A percentile compares a stretch with the other conserved stretches of the same genome.
Conservation (phyloP, 2,113 vertebrate species). For the human (Homo sapiens) region GRCh38 chr18:57472501-57473000, state of each 20-base stretch:
- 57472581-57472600: neutral
- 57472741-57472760: constrained; percentile 37
- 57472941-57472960: neutral
- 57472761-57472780: neutral
- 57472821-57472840: constrained; percentile 39
- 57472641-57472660: constrained; percentile 32
- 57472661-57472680: constrained; percentile 28
- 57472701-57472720: neutral
- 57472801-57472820: constrained; percentile 33
- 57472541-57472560: neutral
- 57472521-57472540: neutral
- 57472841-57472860: constrained; percentile 38
- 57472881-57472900: constrained; percentile 37
- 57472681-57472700: constrained; percentile 31
- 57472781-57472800: constrained; percentile 12
- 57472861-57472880: neutral
- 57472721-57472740: neutral
- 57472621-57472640: neutral
- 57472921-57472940: constrained; percentile 21
- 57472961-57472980: neutral
- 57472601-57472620: neutral
- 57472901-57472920: neutral
- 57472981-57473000: neutral
- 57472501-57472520: neutral
- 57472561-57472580: neutral